Evolutionary conservation across 1,140 invertebrate genomes (phyloP), one percentile per base, ranked within the genome.

Genomic region (Apis dorsata): DNA sequence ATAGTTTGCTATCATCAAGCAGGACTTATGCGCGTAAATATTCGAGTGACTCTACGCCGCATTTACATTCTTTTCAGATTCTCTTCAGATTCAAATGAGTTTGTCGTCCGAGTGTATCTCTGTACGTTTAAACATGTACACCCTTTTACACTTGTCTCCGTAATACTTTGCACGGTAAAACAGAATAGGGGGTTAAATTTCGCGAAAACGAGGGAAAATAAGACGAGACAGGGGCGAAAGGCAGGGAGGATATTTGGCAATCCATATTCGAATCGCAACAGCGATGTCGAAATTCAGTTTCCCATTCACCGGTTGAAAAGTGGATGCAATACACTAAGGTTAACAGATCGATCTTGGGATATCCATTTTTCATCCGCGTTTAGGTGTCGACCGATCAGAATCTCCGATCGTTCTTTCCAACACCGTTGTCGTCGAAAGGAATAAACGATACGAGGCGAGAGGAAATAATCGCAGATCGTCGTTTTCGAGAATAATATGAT

Each of bases 341-440:
- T 49, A 81, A 74, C 63, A n/a, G 53, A 62, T 70, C 74, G 66
- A 55, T 21, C 51, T 69, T 28, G 19, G 49, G 34, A 34, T 28
- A n/a, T 80, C 49, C 74, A 87, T 87, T 84, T 84, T 75, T 83
- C 86, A 77, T 87, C 49, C 60, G 62, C 81, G 79, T 73, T 83
- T 60, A 84, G 71, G 69, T 63, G 74, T 72, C 53, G 73, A 80
- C 44, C 51, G 81, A 84, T 77, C 34, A 72, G 44, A 44, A 73
- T 63, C 69, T n/a, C 5, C 65, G 66, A 70, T 78, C 71, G 79
- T 65, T 57, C 65, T 51, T 63, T 12, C 49, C 24, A 44, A 53
- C 24, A 11, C 34, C 0, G 34, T 34, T 34, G 34, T 11, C 51
- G 34, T 11, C 51, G 51, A 24, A 78, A 53, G 55, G 57, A 83